Base-by-base conservation (phyloP, 2,797 vertebrate genomes). In the Labeo calbasu region DNA sequence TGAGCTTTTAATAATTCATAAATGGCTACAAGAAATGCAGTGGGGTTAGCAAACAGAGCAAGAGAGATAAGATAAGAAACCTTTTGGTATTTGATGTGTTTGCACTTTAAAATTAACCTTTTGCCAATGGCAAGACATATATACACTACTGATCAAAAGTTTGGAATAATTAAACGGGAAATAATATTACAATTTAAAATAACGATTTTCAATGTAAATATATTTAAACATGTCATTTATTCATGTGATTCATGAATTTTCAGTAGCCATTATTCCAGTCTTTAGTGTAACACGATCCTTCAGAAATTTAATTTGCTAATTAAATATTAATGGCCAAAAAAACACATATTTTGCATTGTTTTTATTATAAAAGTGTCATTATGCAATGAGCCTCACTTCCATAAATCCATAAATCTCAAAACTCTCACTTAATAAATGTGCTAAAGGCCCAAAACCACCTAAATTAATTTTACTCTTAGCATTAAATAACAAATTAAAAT, bases 1-100 rank as follows among this genome's bases (percentile, higher is more conserved):
- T 84, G 76, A 7, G 63, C 79, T 84, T 72, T 92, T 85, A 92
- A 92, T 90, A 75, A 91, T 85, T 86, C 81, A 88, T 88, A 75
- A 86, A 70, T 21, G 61, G 55, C 77, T 48, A 59, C 43, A 71
- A 63, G 57, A 50, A 76, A 61, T 80, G 40, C 46, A 28, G 25
- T 9, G 1, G 23, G 43, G 68, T 71, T 71, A 79, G 46, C 14
- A 23, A 84, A 72, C 15, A 63, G 76, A 72, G 28, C 28, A 19
- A 72, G 11, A 48, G 55, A 48, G 55, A 65, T 63, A 50, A 53
- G 76, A 75, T 82, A 32, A 77, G 25, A 79, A 69, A 36, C 32
- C 61, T 82, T 9, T 53, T 48, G 76, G 48, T 68, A 79, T 68
- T 79, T 79, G 19, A 40, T 0, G 19, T 51, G 11, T 23, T 66